Percentiles rank a stretch among this genome's conserved stretches.
Evolutionary conservation across 64 coral and sea anemone species (phyloP).

Genomic region (Pachyseris speciosa): DNA sequence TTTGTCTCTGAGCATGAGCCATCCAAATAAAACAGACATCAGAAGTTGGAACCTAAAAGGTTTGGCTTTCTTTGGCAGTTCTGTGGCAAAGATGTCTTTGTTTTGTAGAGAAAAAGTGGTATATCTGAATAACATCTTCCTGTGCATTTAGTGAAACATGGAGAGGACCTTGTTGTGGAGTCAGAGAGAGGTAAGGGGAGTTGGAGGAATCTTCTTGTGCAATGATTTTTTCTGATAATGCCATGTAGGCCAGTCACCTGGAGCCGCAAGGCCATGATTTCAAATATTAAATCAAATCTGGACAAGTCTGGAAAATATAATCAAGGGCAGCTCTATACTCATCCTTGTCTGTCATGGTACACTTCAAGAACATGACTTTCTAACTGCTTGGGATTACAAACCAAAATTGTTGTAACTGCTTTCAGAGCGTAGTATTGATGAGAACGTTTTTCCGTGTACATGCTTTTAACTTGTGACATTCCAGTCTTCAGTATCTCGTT

Average conservation of each 20-base stretch:
- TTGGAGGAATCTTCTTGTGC: not conserved
- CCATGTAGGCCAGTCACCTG: constrained; percentile 61
- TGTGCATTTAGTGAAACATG: constrained; percentile 32
- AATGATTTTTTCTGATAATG: constrained; percentile 33
- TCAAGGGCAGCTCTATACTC: constrained; percentile 45
- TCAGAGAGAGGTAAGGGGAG: not conserved
- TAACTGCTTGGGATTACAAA: not conserved
- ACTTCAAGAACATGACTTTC: not conserved
- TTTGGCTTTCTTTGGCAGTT: constrained; percentile 52
- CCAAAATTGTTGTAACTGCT: not conserved
- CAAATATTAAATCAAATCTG: constrained; percentile 17
- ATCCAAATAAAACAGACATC: constrained; percentile 16
- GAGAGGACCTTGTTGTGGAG: constrained; percentile 50
- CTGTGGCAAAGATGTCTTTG: constrained; percentile 29
- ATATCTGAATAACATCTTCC: constrained; percentile 32
- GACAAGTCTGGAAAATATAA: constrained; percentile 20
- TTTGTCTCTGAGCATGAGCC: constrained; percentile 47
- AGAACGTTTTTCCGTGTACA: too few species aligned
- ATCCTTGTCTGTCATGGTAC: constrained; percentile 3
- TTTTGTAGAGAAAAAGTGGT: constrained; percentile 33
- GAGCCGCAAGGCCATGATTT: constrained; percentile 17
- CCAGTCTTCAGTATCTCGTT: not conserved
- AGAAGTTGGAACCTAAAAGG: not conserved
- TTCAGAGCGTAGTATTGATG: not conserved
- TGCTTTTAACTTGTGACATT: not conserved